Conservation (phyloP, 2,113 vertebrate genomes). For the Cyprinodon variegatus region DNA sequence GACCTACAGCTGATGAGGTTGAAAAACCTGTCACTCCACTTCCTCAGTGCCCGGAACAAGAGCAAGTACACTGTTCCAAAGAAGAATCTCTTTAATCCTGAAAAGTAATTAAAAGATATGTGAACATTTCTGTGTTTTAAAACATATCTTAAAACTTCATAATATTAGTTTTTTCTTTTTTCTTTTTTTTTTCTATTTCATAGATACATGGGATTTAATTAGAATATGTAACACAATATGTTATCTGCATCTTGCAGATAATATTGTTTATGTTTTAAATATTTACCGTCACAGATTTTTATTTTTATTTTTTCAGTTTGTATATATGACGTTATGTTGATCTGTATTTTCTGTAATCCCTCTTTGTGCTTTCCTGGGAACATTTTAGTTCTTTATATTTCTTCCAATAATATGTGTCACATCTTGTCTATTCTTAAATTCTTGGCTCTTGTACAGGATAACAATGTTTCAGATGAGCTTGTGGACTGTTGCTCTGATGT, state of each 20-base stretch:
- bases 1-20: background rate
- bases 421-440: background rate
- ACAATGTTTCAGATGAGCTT: no score
- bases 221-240: background rate
- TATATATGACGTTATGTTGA: background rate
- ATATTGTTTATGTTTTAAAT: background rate
- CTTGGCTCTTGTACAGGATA: background rate
- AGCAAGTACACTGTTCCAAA: background rate
- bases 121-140: no score
- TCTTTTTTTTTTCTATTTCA: no score
- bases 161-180: no score
- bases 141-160: no score
- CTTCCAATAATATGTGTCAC: background rate
- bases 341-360: background rate
- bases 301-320: background rate
- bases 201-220: background rate
- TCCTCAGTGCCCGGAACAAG: background rate
- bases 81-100: background rate
- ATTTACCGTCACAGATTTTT: no score
- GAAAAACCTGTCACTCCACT: constrained; percentile 44
- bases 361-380: background rate
- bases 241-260: background rate
- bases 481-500: no score
- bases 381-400: background rate
- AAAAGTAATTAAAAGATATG: background rate